Conservation (phyloP, 2,113 vertebrate species). For the Sprattus sprattus region DNA sequence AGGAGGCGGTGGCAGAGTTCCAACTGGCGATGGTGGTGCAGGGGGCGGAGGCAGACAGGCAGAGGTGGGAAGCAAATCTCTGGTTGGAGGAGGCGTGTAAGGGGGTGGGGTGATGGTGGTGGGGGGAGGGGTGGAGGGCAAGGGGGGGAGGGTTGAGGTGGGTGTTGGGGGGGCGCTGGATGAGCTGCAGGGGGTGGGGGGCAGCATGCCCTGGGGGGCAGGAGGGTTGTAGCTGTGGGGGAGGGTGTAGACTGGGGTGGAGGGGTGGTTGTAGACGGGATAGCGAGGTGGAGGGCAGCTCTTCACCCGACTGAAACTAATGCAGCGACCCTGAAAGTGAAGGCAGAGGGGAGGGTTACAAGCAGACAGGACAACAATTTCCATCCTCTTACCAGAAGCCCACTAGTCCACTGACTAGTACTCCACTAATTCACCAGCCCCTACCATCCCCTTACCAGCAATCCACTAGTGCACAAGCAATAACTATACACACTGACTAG, state of each 20-base stretch:
- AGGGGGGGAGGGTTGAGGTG: conserved; percentile 66
- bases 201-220: conserved; percentile 53
- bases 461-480: background rate
- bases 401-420: background rate
- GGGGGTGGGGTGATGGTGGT: conserved; percentile 66
- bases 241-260: conserved; percentile 71
- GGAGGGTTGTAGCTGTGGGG: conserved; percentile 59
- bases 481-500: background rate
- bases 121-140: conserved; percentile 71
- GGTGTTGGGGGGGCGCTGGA: conserved; percentile 55
- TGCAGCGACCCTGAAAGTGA: conserved; percentile 83
- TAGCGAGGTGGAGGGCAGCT: conserved; percentile 76
- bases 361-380: background rate
- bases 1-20: conserved; percentile 69
- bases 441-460: no score
- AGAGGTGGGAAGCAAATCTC: conserved; percentile 58
- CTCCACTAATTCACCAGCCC: no score
- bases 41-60: conserved; percentile 33
- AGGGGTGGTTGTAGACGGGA: conserved; percentile 81
- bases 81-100: conserved; percentile 66
- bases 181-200: conserved; percentile 46
- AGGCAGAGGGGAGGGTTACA: conserved; percentile 26
- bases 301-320: conserved; percentile 86
- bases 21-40: conserved; percentile 56
- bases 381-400: background rate